Conservation (phyloP, 1,140 invertebrate genomes). For the Sitobion miscanthi region DNA sequence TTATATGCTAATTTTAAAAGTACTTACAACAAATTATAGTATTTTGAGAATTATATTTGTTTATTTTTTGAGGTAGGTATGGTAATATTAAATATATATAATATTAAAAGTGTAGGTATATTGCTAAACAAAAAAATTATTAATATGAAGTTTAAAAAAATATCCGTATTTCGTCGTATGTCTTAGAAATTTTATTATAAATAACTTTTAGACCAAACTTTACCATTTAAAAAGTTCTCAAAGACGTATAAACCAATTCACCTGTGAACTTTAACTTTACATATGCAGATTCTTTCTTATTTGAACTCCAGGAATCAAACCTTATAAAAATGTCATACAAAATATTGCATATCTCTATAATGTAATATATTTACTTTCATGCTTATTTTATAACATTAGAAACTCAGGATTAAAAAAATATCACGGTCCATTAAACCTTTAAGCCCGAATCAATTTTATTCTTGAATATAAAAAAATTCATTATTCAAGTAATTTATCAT, state of each 20-base stretch:
- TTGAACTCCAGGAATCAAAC: neutral
- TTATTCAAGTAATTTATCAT: no score
- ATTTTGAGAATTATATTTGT: neutral
- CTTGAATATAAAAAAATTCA: no score
- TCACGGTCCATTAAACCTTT: neutral
- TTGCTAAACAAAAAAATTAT: neutral
- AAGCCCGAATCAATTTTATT: neutral
- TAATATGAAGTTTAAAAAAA: neutral
- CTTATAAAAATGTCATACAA: neutral
- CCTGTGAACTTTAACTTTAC: constrained; percentile 7
- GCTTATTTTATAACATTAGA: neutral
- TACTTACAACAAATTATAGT: no score
- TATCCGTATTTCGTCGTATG: neutral
- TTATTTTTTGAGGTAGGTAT: neutral
- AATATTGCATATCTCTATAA: neutral
- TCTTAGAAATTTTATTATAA: neutral
- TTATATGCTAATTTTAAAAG: no score
- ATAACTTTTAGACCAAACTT: neutral
- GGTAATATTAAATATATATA: neutral
- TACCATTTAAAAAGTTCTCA: neutral
- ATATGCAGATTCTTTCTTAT: neutral
- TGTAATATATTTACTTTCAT: neutral
- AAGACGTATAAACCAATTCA: neutral
- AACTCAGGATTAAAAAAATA: neutral
- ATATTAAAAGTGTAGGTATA: neutral